phyloP scores from a whole-genome alignment of 2,888 invertebrate species.

The Epinotia bilunana region DNA sequence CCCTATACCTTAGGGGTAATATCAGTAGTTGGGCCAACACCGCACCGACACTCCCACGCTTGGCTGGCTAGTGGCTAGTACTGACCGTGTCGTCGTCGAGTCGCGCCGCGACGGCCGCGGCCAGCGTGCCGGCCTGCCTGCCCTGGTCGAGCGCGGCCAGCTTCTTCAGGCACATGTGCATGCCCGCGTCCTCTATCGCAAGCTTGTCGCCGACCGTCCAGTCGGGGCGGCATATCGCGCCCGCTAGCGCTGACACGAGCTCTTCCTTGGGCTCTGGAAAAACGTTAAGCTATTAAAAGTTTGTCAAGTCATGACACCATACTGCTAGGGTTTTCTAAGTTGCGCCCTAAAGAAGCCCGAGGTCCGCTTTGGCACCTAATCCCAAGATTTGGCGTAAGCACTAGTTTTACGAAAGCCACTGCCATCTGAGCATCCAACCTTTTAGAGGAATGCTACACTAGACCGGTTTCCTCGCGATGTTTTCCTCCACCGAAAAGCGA shows the following conservation, averaged over 20 bases:
- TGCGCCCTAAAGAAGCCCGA: too few species aligned
- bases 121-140: constrained; percentile 81
- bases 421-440: too few species aligned
- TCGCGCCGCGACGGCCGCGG: constrained; percentile 80
- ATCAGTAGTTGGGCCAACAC: too few species aligned
- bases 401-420: too few species aligned
- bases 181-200: constrained; percentile 89
- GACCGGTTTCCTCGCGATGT: too few species aligned
- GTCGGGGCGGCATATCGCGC: constrained; percentile 72
- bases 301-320: too few species aligned
- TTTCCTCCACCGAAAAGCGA: too few species aligned
- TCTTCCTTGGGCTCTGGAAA: constrained; percentile 70
- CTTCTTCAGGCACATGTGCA: constrained; percentile 91
- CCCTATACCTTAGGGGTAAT: too few species aligned
- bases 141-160: constrained; percentile 87
- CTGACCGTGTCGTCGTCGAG: constrained; percentile 84
- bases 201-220: constrained; percentile 83
- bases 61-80: constrained; percentile 24
- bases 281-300: neutral
- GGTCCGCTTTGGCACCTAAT: too few species aligned
- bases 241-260: constrained; percentile 65
- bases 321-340: too few species aligned
- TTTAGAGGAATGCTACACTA: too few species aligned
- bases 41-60: neutral
- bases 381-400: too few species aligned